Evolutionary conservation across 2,888 invertebrate species (phyloP), one percentile per base, ranked within the genome.

Genomic region (Lepidocyrtoides sp.): DNA sequence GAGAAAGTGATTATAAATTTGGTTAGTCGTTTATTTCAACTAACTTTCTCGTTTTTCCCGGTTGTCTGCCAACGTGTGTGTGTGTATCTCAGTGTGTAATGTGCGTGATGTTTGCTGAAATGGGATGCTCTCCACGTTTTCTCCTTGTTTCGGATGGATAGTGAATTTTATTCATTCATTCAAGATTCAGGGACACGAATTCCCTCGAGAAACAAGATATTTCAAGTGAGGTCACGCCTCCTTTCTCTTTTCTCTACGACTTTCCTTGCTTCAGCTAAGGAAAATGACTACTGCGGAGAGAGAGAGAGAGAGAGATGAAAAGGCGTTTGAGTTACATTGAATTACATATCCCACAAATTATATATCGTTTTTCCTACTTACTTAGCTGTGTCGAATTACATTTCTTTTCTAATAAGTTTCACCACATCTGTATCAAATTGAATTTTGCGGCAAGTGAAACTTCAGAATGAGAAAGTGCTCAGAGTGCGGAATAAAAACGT

Each of bases 1-100:
- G 29, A n/a, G 41, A 44, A 44, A 72, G 41, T 72, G 44, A 41
- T 72, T 72, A 72, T 72, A 72, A 72, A 72, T 72, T 72, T 72
- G 72, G 26, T 44, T 72, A 23, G 23, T 23, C 44, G 44, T 69
- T 69, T 44, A 72, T 72, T 23, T 44, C 44, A 72, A 23, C n/a
- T 32, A 72, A 72, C 44, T 72, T 72, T 72, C 44, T 14, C 41
- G 17, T 69, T 69, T 72, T 41, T 32, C 44, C 12, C 32, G 36
- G 32, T 32, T 66, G 17, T 32, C 66, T 5, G 66, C 29, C 5
- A 69, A 41, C 17, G n/a, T 69, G 20, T 36, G 14, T 14, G 14
- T 14, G 29, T 36, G 57, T 20, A 2, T 17, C 20, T 17, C 17
- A 17, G 14, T 17, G 36, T 69, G 32, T 1, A 23, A 44, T n/a